Base-by-base conservation (phyloP, 2,797 vertebrate genomes). In the Fratercula arctica region DNA sequence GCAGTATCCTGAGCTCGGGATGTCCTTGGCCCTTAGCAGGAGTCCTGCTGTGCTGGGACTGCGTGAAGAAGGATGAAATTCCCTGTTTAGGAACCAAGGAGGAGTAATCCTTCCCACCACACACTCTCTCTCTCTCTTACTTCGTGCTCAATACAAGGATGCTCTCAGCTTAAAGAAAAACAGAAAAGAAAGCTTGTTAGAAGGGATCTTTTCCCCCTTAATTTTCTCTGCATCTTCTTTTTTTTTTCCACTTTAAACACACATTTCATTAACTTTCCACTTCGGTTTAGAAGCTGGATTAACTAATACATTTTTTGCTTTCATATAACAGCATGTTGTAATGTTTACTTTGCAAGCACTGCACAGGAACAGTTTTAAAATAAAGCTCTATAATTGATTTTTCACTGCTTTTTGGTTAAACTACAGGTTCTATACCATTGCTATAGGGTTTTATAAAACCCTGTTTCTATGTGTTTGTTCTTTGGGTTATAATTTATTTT, bases 51-150 rank as follows among this genome's bases (percentile, higher is more conserved):
- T 8, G 3, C 54, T 5, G 21, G 11, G 17, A 11, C 37, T 53
- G 23, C 18, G 1, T 2, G 18, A 28, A 54, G 54, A 19, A 8
- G 33, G 43, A 20, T 39, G 63, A 43, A 87, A 45, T 14, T 24
- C 5, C 3, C 33, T 4, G 13, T 2, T 0, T 11, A 37, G 41
- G 35, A 10, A 46, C 29, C 41, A 57, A 24, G n/a, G 28, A 39
- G 24, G 45, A 59, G 14, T 29, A 50, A 54, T 88, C n/a, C 76
- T 43, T 45, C 51, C 45, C 7, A 3, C 63, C 39, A 28, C 20
- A 35, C 61, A 29, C 50, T 33, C 25, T 12, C 28, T 6, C 3
- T 4, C 64, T 9, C 16, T 3, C 3, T 1, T 26, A 7, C 64
- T 64, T 48, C 4, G 2, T 46, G 26, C 51, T 82, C 20, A 21